Evolutionary conservation across 2,797 vertebrate species (phyloP).

Genomic region (Pangasius larnaudii): DNA sequence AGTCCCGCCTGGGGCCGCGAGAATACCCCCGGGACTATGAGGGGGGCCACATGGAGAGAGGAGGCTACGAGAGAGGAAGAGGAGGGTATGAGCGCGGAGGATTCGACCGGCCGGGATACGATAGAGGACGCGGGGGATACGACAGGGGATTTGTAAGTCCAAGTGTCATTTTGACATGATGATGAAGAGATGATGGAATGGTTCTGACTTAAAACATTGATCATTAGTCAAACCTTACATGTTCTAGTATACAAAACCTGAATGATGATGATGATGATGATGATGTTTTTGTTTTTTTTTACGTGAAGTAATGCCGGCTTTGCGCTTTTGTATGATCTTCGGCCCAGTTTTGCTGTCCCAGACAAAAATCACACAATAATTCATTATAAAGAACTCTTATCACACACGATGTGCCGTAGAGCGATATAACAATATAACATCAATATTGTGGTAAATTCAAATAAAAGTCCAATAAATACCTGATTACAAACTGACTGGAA

Average conservation of each 20-base stretch:
- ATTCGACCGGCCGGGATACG: conserved; percentile 77
- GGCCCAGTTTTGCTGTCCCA: neutral
- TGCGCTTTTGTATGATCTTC: neutral
- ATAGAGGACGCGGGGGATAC: conserved; percentile 85
- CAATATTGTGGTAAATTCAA: neutral
- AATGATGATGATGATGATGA: no score
- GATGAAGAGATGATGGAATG: neutral
- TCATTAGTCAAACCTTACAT: neutral
- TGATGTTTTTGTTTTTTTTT: no score
- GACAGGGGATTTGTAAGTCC: conserved; percentile 91
- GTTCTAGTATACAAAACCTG: neutral
- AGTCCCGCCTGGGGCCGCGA: conserved; percentile 85
- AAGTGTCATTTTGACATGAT: neutral
- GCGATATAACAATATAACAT: neutral
- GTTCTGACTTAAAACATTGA: neutral
- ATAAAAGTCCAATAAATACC: neutral
- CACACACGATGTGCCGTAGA: neutral
- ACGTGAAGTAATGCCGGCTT: neutral
- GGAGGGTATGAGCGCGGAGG: conserved; percentile 83
- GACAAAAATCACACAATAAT: no score
- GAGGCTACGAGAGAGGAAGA: conserved; percentile 76
- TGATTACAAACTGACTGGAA: neutral
- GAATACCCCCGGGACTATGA: conserved; percentile 74
- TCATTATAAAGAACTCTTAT: neutral
- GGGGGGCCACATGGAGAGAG: conserved; percentile 67